These are phyloP conservation scores for Halcyon smyrnensis DNA, from an alignment of 2,797 vertebrate species.

Conservation along the genomic window DNA sequence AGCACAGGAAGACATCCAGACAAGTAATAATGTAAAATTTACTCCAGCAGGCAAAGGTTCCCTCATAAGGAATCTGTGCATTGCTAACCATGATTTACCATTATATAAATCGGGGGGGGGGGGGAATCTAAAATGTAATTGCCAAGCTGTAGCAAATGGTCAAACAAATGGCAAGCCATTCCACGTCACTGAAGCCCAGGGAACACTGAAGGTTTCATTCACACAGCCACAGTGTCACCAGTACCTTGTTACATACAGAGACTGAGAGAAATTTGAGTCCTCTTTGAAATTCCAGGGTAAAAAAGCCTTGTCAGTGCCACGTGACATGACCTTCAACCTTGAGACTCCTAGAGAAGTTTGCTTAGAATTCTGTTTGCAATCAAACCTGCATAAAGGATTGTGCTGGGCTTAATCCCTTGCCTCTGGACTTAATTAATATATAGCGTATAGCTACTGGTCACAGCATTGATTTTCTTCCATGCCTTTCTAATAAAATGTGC, in stretches of 20 bases:
- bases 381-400: constrained; percentile 8
- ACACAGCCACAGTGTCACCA: not conserved
- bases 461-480: constrained; percentile 32
- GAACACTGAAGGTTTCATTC: not conserved
- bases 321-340: not conserved
- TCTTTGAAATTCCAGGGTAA: not conserved
- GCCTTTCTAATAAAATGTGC: not conserved
- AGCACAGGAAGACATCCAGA: not conserved
- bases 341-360: constrained; percentile 2
- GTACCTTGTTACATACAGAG: not conserved
- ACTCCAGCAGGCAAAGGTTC: not conserved
- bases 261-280: not conserved
- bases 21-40: not conserved
- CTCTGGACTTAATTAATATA: constrained; percentile 49
- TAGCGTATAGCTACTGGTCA: constrained; percentile 2
- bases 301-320: not conserved
- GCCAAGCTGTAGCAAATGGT: not conserved
- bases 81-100: not conserved
- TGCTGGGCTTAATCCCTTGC: constrained; percentile 23
- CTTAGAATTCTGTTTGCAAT: constrained; percentile 2
- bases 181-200: not conserved
- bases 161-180: not conserved
- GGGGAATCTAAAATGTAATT: not conserved
- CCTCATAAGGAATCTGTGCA: not conserved
- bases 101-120: not conserved